Base-by-base conservation (phyloP, 2,888 invertebrate species). In the Girardia tigrina region DNA sequence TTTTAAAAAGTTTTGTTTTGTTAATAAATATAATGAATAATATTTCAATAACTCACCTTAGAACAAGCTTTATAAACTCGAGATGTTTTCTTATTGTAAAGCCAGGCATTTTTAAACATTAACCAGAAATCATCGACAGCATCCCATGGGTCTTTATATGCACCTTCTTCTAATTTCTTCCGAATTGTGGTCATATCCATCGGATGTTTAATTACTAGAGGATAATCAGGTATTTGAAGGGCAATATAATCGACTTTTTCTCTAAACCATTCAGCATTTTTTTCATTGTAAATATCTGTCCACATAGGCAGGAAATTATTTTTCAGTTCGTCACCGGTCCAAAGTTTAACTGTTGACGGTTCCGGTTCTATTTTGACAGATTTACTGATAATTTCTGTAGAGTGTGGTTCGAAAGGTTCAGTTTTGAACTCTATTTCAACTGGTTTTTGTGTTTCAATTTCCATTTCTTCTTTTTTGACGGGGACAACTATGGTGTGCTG, bases 51-150 rank as follows among this genome's bases (percentile, higher is more conserved):
- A 56, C 4, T 56, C 85, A 97, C 95, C 90, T 95, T 98, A 79
- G 94, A 92, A 86, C 95, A 94, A 85, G 91, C 94, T 87, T 92
- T 90, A 86, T 98, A 98, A 75, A 99, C 98, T 80, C 92, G 88
- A 8, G 97, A 95, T 70, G 94, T 94, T 86, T 98, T 99, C 78
- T 93, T 89, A 85, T 99, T 99, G 85, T 98, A 99, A 12, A 97
- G 87, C 98, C 98, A 99, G 6, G 98, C 98, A 85, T 99, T 99
- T 82, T 98, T 97, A 83, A 99, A 97, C 98, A 99, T 99, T 79
- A 97, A 88, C 94, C 95, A 98, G 0, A 98, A 92, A 84, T 99
- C 98, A 82, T 99, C 95, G 1, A 95, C 94, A 84, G 94, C 98
- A 84, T 97, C 92, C 95, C 97, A 97, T 0, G 97, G 97, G 86